Evolutionary conservation across 2,113 vertebrate species (phyloP), one percentile per base, ranked within the genome.

Genomic region (Polyodon spathula): DNA sequence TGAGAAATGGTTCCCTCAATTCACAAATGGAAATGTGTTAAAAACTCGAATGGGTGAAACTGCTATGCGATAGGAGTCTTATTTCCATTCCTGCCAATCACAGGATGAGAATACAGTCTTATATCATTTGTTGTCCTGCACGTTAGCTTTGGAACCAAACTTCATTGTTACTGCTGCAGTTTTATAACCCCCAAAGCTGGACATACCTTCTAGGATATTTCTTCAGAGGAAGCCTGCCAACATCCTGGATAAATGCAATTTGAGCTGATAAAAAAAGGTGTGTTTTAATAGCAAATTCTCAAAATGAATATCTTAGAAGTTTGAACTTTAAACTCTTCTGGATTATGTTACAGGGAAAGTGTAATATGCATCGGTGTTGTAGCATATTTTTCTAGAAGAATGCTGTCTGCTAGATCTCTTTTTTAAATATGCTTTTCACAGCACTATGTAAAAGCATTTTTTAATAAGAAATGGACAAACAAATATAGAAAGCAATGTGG

Each of bases 201-300:
- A 39, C 72, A 80, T 89, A 98, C 95, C 94, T 95, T 75, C 73
- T 75, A 68, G 88, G 84, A 61, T 77, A 69, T 60, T 76, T 87
- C 66, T 85, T 89, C 65, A 90, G 77, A 2, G 91, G 84, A 70
- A 98, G 84, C 63, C 87, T 90, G 57, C 93, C 94, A 71, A 97
- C 77, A 0, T 96, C 93, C 66, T 97, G 92, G 66, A 97, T 91
- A 71, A 95, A 95, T 61, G 88, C 80, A 71, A 97, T 94, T 75
- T 98, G 93, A 82, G 88, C 95, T 97, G 72, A 64, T 48, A 10
- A 50, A 63, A 70, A 73, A 76, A 55, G 76, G 37, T 66, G 68
- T 53, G 6, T 9, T n/a, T n/a, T n/a, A n/a, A n/a, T n/a, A n/a
- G n/a, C n/a, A n/a, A n/a, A n/a, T n/a, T n/a, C n/a, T n/a, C n/a